phyloP scores from a whole-genome alignment of 2,113 vertebrate species.

The Oceanites oceanicus region DNA sequence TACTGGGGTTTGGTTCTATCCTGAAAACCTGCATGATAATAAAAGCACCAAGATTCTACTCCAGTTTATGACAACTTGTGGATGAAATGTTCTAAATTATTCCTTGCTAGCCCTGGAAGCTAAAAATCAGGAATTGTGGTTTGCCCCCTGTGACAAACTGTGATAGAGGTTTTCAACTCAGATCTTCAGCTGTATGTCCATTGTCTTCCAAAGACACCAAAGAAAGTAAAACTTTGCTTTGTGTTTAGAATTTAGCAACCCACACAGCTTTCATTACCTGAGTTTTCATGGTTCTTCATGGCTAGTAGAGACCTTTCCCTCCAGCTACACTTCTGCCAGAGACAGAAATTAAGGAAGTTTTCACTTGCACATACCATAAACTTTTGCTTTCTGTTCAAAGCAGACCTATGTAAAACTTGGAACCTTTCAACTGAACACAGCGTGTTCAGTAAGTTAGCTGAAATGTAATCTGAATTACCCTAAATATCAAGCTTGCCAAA shows the following conservation, averaged over 20 bases:
- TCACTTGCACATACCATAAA: not conserved
- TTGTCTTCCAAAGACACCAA: not conserved
- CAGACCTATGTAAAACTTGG: not conserved
- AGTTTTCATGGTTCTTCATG: not conserved
- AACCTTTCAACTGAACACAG: not conserved
- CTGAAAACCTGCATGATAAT: not conserved
- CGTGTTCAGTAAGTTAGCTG: not conserved
- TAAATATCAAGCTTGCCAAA: not conserved
- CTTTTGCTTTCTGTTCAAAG: not conserved
- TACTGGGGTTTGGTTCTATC: not conserved
- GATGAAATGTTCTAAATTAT: not conserved
- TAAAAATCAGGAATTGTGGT: not conserved
- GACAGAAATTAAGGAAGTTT: not conserved
- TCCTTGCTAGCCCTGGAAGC: not conserved
- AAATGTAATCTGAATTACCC: not conserved
- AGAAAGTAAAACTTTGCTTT: not conserved
- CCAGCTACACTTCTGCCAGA: not conserved
- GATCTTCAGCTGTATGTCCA: not conserved
- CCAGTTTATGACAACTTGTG: not conserved
- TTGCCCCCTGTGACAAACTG: not conserved
- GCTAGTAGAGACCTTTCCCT: not conserved
- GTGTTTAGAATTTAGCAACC: not conserved
- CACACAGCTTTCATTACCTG: not conserved
- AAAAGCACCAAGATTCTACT: not conserved
- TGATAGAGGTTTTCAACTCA: not conserved